phyloP scores from a whole-genome alignment of 2,888 invertebrate genomes.

The Pseudanteris insignis region DNA sequence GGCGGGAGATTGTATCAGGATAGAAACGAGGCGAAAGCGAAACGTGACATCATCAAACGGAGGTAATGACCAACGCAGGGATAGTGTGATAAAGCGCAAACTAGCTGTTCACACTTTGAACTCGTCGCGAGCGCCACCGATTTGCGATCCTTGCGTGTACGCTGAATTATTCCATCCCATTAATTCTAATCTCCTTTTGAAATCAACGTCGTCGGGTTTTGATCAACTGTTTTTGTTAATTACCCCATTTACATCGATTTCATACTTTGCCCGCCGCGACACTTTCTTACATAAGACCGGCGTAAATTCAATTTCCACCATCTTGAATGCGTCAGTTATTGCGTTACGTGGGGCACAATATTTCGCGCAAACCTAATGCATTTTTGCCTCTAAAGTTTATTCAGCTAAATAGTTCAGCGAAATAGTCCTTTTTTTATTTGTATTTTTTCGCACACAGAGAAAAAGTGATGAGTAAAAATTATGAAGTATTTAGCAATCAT shows the following conservation, averaged over 20 bases:
- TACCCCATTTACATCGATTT: conserved; percentile 26
- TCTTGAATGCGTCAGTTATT: conserved; percentile 5
- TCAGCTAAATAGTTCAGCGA: too few relatives aligned
- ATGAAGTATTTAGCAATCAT: too few relatives aligned
- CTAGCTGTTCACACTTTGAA: conserved; percentile 57
- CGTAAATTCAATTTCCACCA: conserved; percentile 12
- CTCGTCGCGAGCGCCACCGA: conserved; percentile 38
- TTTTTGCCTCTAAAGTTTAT: too few relatives aligned
- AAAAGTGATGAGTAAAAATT: too few relatives aligned
- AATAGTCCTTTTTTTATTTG: too few relatives aligned
- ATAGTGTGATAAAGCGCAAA: conserved; percentile 60
- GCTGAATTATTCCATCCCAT: conserved; percentile 24
- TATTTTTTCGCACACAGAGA: too few relatives aligned
- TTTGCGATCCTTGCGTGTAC: conserved; percentile 27
- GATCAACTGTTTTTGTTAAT: conserved; percentile 28
- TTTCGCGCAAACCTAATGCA: too few relatives aligned
- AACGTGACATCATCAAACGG: conserved; percentile 61
- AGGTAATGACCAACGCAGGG: conserved; percentile 62
- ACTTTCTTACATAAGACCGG: conserved; percentile 9
- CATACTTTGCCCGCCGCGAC: conserved; percentile 6
- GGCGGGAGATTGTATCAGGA: conserved; percentile 59
- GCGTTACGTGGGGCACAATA: conserved; percentile 8
- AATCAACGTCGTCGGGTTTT: neutral
- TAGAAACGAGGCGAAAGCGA: conserved; percentile 62
- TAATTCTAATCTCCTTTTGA: conserved; percentile 26